Percentiles rank a stretch among this genome's conserved stretches.
Evolutionary conservation across 2,113 vertebrate genomes (phyloP).

Genomic region (Pangasianodon gigas): DNA sequence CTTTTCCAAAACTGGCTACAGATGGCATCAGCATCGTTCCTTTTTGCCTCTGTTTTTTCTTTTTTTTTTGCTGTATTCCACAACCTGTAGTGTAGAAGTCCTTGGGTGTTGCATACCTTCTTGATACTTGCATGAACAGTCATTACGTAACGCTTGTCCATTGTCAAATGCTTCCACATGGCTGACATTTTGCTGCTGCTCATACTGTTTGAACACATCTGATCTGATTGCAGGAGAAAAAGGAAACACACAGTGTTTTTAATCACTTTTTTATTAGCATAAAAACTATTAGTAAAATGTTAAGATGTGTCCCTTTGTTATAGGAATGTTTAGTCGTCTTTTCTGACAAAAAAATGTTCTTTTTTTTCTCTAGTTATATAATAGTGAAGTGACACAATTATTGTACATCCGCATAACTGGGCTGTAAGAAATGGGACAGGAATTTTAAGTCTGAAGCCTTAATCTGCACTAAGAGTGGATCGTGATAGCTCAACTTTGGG

Average conservation of each 20-base stretch:
- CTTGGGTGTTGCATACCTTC: not conserved
- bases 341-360: not conserved
- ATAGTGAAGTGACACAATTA: not conserved
- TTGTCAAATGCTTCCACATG: not conserved
- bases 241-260: not conserved
- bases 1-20: not conserved
- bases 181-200: not conserved
- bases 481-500: not conserved
- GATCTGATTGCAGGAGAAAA: not conserved
- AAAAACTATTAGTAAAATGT: not conserved
- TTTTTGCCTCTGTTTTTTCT: not conserved
- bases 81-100: not conserved
- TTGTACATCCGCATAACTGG: not conserved
- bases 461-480: not conserved
- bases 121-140: not conserved
- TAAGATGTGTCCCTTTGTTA: not conserved
- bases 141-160: not conserved
- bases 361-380: not conserved
- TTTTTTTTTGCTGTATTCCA: not conserved
- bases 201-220: not conserved
- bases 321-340: not conserved
- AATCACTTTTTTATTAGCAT: not conserved
- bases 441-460: not conserved
- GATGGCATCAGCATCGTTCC: not conserved
- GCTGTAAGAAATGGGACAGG: not conserved